These are phyloP conservation scores for Oreotragus oreotragus DNA, from an alignment of 2,113 vertebrate genomes.

Conservation along the genomic window DNA sequence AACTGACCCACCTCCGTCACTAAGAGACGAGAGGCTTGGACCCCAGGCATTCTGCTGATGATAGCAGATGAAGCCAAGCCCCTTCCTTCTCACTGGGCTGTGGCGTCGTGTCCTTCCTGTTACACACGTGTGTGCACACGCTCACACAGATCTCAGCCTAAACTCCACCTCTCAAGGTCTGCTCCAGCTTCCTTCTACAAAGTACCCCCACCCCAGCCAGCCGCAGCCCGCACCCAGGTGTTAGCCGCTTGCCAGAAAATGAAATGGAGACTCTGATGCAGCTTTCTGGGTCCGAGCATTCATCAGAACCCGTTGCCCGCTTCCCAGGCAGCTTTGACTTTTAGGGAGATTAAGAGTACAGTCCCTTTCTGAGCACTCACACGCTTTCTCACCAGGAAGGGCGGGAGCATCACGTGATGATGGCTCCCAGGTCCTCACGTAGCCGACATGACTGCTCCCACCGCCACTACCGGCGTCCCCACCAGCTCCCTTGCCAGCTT, in stretches of 20 bases:
- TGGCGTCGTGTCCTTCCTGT: background rate
- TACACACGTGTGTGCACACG: too few species aligned
- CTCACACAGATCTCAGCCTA: background rate
- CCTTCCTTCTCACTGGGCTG: background rate
- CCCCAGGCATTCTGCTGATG: fast-evolving
- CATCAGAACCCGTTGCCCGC: too few species aligned
- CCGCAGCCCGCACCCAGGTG: background rate
- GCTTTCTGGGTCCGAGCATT: fast-evolving
- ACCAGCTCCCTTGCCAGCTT: fast-evolving
- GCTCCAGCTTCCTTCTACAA: fast-evolving
- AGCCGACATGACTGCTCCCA: fast-evolving
- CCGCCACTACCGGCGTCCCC: fast-evolving
- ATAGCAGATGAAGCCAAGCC: background rate
- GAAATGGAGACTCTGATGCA: fast-evolving
- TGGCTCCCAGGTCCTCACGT: fast-evolving
- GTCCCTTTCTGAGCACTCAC: background rate
- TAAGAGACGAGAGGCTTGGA: background rate
- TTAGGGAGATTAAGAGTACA: background rate
- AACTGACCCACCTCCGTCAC: fast-evolving
- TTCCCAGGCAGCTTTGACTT: too few species aligned
- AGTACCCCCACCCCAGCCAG: background rate
- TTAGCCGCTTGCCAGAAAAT: background rate
- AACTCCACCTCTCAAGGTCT: background rate
- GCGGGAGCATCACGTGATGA: fast-evolving
- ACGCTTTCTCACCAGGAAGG: background rate